phyloP scores from a whole-genome alignment of 2,797 vertebrate genomes.

The Anisognathus igniventris region DNA sequence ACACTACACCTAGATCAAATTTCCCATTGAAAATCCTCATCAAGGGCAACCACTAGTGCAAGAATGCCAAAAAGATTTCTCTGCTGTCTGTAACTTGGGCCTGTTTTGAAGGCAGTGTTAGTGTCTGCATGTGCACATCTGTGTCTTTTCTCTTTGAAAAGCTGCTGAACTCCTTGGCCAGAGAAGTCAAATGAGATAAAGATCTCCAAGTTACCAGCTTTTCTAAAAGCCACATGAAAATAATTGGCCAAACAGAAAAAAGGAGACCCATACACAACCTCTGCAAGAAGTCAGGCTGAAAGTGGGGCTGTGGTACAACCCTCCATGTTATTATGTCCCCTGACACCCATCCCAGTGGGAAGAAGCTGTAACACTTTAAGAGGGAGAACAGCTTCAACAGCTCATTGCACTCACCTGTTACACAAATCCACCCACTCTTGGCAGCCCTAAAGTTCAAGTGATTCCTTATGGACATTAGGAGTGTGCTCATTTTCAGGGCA shows the following conservation, averaged over 20 bases:
- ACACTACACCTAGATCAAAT: neutral
- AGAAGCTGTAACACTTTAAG: neutral
- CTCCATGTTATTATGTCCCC: neutral
- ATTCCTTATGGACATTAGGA: neutral
- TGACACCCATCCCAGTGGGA: neutral
- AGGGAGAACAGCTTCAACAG: neutral
- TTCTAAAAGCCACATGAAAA: neutral
- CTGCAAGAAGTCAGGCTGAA: neutral
- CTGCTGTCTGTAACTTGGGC: neutral
- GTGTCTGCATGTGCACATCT: neutral
- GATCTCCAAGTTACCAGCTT: neutral
- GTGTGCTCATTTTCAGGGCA: neutral
- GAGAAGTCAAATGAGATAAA: neutral
- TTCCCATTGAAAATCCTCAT: neutral
- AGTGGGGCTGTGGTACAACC: neutral
- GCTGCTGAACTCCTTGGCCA: neutral
- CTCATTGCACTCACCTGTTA: neutral
- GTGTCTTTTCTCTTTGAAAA: neutral
- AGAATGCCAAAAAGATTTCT: neutral
- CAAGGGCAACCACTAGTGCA: neutral
- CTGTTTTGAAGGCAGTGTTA: neutral
- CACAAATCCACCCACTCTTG: neutral
- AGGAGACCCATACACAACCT: neutral
- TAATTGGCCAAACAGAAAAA: neutral
- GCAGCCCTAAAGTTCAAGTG: fast-evolving